Evolutionary conservation across 2,888 invertebrate genomes (phyloP).

Genomic region (Acleris laterana): DNA sequence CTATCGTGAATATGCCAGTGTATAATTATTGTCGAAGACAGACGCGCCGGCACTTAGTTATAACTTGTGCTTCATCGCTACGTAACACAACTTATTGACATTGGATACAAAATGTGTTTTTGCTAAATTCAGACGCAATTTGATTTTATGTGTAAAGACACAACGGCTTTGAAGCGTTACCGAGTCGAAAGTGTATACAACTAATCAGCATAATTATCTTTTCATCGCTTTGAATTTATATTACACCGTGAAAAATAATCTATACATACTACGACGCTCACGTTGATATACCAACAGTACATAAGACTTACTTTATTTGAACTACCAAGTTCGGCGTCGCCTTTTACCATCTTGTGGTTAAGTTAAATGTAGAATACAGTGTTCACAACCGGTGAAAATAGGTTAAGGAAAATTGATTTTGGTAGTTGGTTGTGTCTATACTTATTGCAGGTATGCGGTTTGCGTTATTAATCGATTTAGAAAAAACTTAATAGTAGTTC

Average conservation of each 20-base stretch:
- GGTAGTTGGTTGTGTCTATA: no score
- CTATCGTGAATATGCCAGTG: constrained; percentile 22
- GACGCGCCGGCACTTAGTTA: constrained; percentile 3
- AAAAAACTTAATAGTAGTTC: no score
- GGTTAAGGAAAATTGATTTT: neutral
- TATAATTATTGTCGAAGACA: constrained; percentile 30
- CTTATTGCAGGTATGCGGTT: no score
- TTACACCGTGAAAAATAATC: constrained; percentile 27
- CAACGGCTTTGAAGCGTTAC: constrained; percentile 8
- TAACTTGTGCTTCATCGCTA: constrained; percentile 9
- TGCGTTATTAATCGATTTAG: no score
- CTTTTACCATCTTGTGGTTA: constrained; percentile 21
- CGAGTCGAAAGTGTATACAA: constrained; percentile 13
- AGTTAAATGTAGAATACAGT: constrained; percentile 14
- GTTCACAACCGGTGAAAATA: constrained; percentile 11
- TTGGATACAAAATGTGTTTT: constrained; percentile 12
- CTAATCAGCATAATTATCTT: constrained; percentile 15
- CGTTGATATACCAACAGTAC: constrained; percentile 1
- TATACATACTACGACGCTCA: constrained; percentile 1
- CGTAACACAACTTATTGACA: constrained; percentile 8
- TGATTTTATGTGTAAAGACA: constrained; percentile 9
- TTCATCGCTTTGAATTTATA: constrained; percentile 22
- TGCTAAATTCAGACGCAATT: constrained; percentile 14
- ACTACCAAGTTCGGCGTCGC: constrained; percentile 1
- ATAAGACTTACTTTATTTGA: constrained; percentile 1